A percentile compares a stretch with the other conserved stretches of the same genome.
Conservation (phyloP, 2,113 vertebrate genomes). For the Poeciliopsis prolifica region DNA sequence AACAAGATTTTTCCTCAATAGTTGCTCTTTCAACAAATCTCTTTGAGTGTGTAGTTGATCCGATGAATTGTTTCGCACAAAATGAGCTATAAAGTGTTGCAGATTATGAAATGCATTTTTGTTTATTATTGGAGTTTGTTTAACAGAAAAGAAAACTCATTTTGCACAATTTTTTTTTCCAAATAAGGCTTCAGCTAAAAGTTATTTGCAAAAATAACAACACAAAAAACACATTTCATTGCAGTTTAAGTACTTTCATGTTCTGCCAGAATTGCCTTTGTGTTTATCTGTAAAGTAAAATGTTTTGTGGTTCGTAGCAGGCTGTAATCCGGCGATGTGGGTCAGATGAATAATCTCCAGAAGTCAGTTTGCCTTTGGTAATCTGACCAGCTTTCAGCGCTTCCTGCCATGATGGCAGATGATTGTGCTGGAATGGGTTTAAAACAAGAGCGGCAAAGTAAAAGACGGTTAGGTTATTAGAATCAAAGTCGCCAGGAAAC, state of each 20-base stretch:
- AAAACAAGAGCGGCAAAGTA: slow-evolving; percentile 7
- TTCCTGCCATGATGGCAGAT: background rate
- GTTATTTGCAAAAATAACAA: background rate
- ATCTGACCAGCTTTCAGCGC: background rate
- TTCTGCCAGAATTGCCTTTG: background rate
- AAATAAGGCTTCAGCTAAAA: background rate
- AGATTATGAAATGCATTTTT: background rate
- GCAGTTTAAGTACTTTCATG: background rate
- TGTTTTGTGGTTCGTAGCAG: slow-evolving; percentile 14
- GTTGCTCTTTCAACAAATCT: no score
- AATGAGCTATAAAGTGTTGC: background rate
- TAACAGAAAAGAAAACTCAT: background rate
- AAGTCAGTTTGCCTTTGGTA: slow-evolving; percentile 35
- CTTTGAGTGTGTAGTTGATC: no score
- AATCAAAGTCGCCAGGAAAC: background rate
- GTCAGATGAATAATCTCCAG: slow-evolving; percentile 49
- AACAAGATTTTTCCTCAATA: no score
- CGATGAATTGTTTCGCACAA: no score
- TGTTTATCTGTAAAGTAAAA: slow-evolving; percentile 7
- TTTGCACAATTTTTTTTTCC: background rate
- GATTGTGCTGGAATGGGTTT: slow-evolving; percentile 26
- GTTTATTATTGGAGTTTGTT: background rate
- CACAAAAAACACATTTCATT: background rate
- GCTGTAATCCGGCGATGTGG: slow-evolving; percentile 51
- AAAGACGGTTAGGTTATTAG: background rate